phyloP scores from a whole-genome alignment of 2,113 vertebrate species.

The Amphiprion ocellaris region DNA sequence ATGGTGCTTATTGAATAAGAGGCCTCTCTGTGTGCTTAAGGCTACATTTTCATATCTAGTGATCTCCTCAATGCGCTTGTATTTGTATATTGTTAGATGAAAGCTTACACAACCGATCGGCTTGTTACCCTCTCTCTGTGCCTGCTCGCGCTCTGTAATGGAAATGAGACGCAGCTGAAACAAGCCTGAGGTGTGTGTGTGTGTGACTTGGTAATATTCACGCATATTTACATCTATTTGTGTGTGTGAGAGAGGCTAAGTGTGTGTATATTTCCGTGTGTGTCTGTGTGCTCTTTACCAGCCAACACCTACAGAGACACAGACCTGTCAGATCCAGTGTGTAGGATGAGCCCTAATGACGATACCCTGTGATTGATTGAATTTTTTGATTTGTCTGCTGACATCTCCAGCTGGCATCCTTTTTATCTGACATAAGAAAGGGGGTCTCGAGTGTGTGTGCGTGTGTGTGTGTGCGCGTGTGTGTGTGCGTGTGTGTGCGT shows the following conservation, averaged over 20 bases:
- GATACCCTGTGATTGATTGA: conserved; percentile 57
- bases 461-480: conserved; percentile 6
- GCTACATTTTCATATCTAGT: conserved; percentile 50
- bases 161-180: conserved; percentile 59
- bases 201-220: conserved; percentile 25
- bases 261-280: not conserved
- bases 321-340: conserved; percentile 53
- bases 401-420: conserved; percentile 40
- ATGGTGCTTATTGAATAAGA: conserved; percentile 39
- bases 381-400: conserved; percentile 58
- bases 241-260: conserved; percentile 9
- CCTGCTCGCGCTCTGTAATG: conserved; percentile 37
- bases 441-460: conserved; percentile 13
- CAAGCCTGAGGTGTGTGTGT: conserved; percentile 20
- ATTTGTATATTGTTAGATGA: conserved; percentile 51
- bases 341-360: conserved; percentile 52
- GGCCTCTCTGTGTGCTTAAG: conserved; percentile 36
- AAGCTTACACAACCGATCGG: conserved; percentile 28
- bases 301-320: conserved; percentile 32
- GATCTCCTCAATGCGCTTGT: conserved; percentile 32
- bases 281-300: not conserved
- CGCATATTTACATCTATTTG: conserved; percentile 15
- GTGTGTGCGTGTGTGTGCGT: conserved; percentile 18
- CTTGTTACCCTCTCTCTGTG: conserved; percentile 55
- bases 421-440: conserved; percentile 38